Base-by-base conservation (phyloP, 2,888 invertebrate genomes). In the Cyclophora albipunctata region DNA sequence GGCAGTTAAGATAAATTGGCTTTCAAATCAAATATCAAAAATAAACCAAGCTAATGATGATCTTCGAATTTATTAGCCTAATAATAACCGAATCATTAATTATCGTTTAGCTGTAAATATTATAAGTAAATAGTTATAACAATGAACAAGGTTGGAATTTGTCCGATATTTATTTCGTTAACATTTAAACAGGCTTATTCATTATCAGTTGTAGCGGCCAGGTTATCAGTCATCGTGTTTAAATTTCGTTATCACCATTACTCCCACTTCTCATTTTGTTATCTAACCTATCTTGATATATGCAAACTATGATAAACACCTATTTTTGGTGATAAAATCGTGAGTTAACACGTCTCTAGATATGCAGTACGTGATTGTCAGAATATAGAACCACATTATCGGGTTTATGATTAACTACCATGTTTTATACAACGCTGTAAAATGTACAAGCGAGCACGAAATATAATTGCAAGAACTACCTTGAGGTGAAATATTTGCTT, bases 221-320 rank as follows among this genome's bases (percentile, higher is more conserved):
- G 82, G 84, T 81, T 85, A 84, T 85, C 85, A 76, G 78, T 75
- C 78, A 78, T 73, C 68, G 73, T 84, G 83, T 85, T 84, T 84
- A 78, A 66, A 60, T 66, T 69, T 61, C 63, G 70, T 81, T 84
- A 85, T 86, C 84, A 73, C 69, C 67, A 67, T 77, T 79, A 79
- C 79, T 78, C 73, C 70, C 69, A 64, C 68, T 64, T 71, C 65
- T 68, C 67, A 67, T 66, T 70, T 71, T 74, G 67, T 71, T 81
- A 84, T 83, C 83, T 75, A 66, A 70, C 63, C 57, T 73, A 75
- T 73, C 66, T 64, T 56, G 55, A 53, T 60, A 62, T 66, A 69
- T 61, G 67, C 67, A 61, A 71, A 68, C 68, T 66, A 59, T 73
- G 78, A 80, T 80, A 80, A 68, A 64, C 66, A 61, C 61, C 67